Evolutionary conservation across 2,888 invertebrate species (phyloP).

Genomic region (Eilema caniola): DNA sequence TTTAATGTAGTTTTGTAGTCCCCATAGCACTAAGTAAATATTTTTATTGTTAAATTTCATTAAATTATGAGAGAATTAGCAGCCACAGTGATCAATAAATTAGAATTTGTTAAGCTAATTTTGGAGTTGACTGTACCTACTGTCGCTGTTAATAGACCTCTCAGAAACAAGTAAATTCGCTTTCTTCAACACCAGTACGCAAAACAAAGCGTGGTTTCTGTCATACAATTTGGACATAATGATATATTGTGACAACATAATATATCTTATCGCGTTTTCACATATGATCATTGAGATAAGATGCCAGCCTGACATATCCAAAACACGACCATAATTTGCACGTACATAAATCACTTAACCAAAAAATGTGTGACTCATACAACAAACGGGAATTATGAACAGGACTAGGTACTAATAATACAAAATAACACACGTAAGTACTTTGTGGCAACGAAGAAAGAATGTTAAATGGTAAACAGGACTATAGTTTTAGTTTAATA

Average conservation of each 20-base stretch:
- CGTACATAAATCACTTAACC: neutral
- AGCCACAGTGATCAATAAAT: no score
- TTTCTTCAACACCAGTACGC: neutral
- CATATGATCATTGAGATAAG: neutral
- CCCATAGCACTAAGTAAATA: no score
- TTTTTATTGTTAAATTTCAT: no score
- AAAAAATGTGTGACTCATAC: conserved; percentile 6
- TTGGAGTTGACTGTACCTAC: no score
- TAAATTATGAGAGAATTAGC: no score
- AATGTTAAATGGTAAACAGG: no score
- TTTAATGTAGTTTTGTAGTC: no score
- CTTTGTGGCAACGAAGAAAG: no score
- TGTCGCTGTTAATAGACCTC: neutral
- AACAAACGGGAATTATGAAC: neutral
- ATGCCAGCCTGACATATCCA: neutral
- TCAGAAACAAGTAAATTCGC: neutral
- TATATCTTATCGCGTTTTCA: neutral
- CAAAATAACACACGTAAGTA: no score
- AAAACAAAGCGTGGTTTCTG: neutral
- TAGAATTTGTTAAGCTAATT: no score
- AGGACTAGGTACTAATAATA: no score
- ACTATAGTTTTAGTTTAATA: no score
- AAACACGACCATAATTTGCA: neutral
- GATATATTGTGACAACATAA: neutral
- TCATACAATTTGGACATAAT: neutral